phyloP scores from a whole-genome alignment of 2,888 invertebrate genomes.

The Erpobdella octoculata region DNA sequence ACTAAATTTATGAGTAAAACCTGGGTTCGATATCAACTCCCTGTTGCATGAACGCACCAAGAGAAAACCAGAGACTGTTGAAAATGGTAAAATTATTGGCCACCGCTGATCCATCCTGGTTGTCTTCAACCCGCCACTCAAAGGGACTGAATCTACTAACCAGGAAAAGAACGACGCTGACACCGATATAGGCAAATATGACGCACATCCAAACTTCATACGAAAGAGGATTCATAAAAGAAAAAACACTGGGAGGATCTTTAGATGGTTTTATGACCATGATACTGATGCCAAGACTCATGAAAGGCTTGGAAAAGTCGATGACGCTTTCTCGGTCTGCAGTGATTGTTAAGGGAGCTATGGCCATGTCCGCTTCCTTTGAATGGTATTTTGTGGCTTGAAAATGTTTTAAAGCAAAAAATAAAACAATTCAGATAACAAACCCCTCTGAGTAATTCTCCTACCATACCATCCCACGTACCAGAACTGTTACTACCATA shows the following conservation, averaged over 20 bases:
- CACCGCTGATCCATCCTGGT: slow-evolving; percentile 37
- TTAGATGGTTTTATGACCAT: slow-evolving; percentile 79
- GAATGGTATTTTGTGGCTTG: too few relatives aligned
- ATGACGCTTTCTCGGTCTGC: slow-evolving; percentile 85
- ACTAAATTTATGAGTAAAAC: slow-evolving; percentile 60
- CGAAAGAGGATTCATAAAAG: slow-evolving; percentile 90
- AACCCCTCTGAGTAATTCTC: slow-evolving; percentile 47
- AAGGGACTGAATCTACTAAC: slow-evolving; percentile 93
- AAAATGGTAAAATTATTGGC: slow-evolving; percentile 69
- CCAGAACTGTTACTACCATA: slow-evolving; percentile 40
- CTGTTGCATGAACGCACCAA: slow-evolving; percentile 96
- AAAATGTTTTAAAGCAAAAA: too few relatives aligned
- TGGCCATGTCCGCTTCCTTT: slow-evolving; percentile 93
- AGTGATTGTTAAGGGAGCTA: slow-evolving; percentile 89
- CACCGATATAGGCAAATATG: slow-evolving; percentile 81
- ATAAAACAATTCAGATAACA: slow-evolving; percentile 33
- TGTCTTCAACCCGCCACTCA: slow-evolving; percentile 72
- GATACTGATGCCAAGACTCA: slow-evolving; percentile 88
- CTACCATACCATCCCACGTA: slow-evolving; percentile 50
- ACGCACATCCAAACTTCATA: slow-evolving; percentile 91
- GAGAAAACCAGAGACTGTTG: slow-evolving; percentile 93
- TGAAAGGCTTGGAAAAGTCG: slow-evolving; percentile 94
- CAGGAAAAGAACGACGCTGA: slow-evolving; percentile 80
- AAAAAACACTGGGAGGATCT: slow-evolving; percentile 86
- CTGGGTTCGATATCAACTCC: slow-evolving; percentile 91